Percentiles rank a stretch among this genome's conserved stretches.
Conservation (phyloP, 2,888 invertebrate genomes). For the Ellobium chinense region DNA sequence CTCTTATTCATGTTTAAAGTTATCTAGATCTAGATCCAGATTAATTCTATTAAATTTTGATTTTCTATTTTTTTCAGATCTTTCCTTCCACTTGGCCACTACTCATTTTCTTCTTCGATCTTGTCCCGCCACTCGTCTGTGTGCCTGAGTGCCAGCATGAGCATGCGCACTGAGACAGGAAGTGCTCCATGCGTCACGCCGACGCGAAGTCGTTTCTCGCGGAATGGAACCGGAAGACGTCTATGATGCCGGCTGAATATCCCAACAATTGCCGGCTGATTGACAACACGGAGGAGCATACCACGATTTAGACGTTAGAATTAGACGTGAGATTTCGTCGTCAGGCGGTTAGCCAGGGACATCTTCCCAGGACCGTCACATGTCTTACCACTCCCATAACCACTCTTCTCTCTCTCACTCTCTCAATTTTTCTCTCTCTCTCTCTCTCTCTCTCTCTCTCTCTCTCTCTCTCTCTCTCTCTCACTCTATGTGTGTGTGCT, state of each 20-base stretch:
- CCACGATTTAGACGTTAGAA: neutral
- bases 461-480: conserved; percentile 20
- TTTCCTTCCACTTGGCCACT: too few species aligned
- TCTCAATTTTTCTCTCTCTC: neutral
- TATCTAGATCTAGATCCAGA: too few species aligned
- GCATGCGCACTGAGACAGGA: conserved; percentile 33
- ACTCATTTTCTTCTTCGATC: too few species aligned
- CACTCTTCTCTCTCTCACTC: neutral
- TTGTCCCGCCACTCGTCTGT: conserved; percentile 15
- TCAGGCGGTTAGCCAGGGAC: neutral
- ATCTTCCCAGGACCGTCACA: neutral
- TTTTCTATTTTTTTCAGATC: too few species aligned
- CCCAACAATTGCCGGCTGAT: conserved; percentile 30
- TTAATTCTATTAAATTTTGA: too few species aligned
- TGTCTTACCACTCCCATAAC: neutral
- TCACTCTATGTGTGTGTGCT: neutral
- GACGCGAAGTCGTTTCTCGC: conserved; percentile 31
- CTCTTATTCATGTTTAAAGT: too few species aligned
- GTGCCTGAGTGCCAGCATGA: neutral
- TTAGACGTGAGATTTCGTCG: conserved; percentile 20
- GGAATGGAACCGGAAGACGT: conserved; percentile 39
- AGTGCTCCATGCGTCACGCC: conserved; percentile 28
- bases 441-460: conserved; percentile 12
- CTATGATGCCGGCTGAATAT: conserved; percentile 25
- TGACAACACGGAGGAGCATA: conserved; percentile 25